These are phyloP conservation scores for Anarrhichthys ocellatus DNA, from an alignment of 2,113 vertebrate genomes.

Conservation along the genomic window DNA sequence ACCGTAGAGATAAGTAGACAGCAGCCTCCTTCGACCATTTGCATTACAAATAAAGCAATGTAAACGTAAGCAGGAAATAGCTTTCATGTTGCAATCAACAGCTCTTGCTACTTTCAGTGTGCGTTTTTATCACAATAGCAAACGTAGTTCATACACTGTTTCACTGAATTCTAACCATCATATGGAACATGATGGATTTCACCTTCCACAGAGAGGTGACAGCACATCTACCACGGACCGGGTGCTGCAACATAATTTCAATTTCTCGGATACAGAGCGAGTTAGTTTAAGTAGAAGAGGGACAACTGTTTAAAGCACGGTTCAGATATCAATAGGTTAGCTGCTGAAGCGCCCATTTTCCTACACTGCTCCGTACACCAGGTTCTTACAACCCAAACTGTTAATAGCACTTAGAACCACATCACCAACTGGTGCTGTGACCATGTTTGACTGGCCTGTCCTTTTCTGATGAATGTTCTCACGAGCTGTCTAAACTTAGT, in stretches of 20 bases:
- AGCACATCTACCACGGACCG: too few relatives aligned
- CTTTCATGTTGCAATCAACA: background rate
- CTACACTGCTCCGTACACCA: background rate
- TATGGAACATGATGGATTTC: background rate
- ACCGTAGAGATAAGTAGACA: background rate
- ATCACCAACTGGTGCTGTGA: slow-evolving; percentile 15
- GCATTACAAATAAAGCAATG: background rate
- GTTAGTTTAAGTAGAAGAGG: background rate
- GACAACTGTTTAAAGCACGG: background rate
- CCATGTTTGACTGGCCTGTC: slow-evolving; percentile 65
- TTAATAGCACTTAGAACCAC: slow-evolving; percentile 14
- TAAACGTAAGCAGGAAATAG: background rate
- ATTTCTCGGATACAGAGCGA: background rate
- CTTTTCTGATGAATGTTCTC: slow-evolving; percentile 77
- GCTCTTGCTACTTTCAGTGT: background rate
- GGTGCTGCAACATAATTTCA: background rate
- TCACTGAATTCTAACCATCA: background rate
- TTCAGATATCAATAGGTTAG: slow-evolving; percentile 22
- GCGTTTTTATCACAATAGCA: background rate
- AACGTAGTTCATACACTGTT: background rate
- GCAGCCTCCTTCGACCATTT: background rate
- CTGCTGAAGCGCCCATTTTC: background rate
- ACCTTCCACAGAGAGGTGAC: background rate
- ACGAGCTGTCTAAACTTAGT: slow-evolving; percentile 82
- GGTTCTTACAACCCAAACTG: background rate